Conservation (phyloP, 2,113 vertebrate genomes). For the Melanerpes formicivorus region DNA sequence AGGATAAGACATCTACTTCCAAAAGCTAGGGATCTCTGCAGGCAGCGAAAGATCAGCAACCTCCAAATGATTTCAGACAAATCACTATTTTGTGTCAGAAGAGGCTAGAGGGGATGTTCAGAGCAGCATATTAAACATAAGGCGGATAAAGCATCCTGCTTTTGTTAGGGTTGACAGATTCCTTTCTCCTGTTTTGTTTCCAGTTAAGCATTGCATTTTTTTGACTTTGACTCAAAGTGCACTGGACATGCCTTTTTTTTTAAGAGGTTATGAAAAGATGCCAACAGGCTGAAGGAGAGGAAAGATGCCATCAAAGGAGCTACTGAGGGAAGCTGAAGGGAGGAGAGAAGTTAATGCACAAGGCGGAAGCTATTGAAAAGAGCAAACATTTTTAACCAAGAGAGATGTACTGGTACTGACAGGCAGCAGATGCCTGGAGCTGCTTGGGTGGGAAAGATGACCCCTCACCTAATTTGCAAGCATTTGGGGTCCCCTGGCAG, state of each 20-base stretch:
- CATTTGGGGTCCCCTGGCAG: not conserved
- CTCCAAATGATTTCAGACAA: conserved; percentile 21
- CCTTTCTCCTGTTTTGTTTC: not conserved
- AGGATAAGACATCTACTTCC: conserved; percentile 2
- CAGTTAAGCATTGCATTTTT: not conserved
- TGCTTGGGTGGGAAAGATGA: not conserved
- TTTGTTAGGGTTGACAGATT: not conserved
- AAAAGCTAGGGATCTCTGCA: conserved; percentile 16
- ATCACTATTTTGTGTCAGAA: not conserved
- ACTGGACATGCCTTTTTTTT: not conserved
- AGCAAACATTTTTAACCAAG: not conserved
- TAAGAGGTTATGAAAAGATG: not conserved
- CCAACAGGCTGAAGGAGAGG: not conserved
- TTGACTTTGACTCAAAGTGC: not conserved
- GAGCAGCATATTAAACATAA: conserved; percentile 35
- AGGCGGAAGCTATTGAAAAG: not conserved
- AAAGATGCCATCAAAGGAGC: not conserved
- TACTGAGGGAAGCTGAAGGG: not conserved
- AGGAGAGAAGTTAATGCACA: not conserved
- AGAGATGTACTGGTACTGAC: not conserved
- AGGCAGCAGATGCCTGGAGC: not conserved
- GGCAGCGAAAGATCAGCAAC: conserved; percentile 25
- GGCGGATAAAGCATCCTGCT: not conserved
- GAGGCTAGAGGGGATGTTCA: conserved; percentile 40
- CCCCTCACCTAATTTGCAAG: not conserved